These are phyloP conservation scores for Neoascia interrupta DNA, from an alignment of 2,888 invertebrate species.

Conservation along the genomic window DNA sequence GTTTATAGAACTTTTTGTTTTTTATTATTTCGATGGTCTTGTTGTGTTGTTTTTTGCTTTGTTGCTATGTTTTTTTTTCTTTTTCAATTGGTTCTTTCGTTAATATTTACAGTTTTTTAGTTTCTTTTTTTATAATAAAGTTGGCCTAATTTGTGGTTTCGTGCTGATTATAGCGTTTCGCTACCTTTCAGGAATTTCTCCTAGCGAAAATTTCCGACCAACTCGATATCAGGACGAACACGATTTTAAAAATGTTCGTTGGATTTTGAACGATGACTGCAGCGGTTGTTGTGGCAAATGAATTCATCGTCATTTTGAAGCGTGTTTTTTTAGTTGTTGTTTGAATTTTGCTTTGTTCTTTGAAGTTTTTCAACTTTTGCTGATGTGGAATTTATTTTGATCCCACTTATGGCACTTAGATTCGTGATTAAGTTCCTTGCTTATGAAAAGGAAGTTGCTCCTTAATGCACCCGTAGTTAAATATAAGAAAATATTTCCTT, in stretches of 20 bases:
- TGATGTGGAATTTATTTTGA: constrained; percentile 1
- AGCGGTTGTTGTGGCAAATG: constrained; percentile 16
- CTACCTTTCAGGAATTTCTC: constrained; percentile 65
- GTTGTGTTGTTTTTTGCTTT: constrained; percentile 20
- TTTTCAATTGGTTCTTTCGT: constrained; percentile 54
- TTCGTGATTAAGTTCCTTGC: background rate
- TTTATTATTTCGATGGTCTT: constrained; percentile 37
- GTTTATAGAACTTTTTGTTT: constrained; percentile 14
- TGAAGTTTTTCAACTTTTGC: background rate
- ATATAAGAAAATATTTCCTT: too few species aligned
- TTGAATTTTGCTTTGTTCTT: background rate
- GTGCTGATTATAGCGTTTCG: constrained; percentile 31
- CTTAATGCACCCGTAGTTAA: too few species aligned
- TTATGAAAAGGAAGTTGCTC: too few species aligned
- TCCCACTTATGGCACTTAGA: constrained; percentile 41
- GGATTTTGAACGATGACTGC: constrained; percentile 44
- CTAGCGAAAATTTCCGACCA: constrained; percentile 53
- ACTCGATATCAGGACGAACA: constrained; percentile 48
- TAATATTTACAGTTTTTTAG: constrained; percentile 49
- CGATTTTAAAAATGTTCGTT: constrained; percentile 37
- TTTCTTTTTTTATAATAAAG: background rate
- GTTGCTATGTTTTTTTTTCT: constrained; percentile 21
- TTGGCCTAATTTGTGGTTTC: constrained; percentile 19
- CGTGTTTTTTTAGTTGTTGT: background rate
- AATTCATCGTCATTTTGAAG: constrained; percentile 53